A percentile compares a stretch with the other conserved stretches of the same genome.
These are phyloP conservation scores for Dilophus febrilis DNA, from an alignment of 2,888 invertebrate genomes.

Conservation along the genomic window DNA sequence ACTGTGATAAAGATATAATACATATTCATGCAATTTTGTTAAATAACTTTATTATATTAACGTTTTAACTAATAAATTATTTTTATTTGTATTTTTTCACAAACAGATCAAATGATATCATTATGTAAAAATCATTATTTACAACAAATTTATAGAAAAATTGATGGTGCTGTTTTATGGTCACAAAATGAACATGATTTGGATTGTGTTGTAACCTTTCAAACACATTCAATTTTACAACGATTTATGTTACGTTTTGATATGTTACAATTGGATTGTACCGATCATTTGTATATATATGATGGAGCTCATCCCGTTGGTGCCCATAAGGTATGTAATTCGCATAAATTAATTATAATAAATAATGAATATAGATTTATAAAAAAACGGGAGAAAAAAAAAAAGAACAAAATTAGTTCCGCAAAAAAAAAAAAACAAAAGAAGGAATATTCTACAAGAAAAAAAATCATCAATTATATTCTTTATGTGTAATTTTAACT, in stretches of 20 bases:
- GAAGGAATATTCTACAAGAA: too few relatives aligned
- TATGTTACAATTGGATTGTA: constrained; percentile 79
- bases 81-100: too few relatives aligned
- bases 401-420: too few relatives aligned
- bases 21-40: too few relatives aligned
- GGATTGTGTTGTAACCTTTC: constrained; percentile 85
- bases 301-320: constrained; percentile 84
- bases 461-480: too few relatives aligned
- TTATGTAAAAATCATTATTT: constrained; percentile 81
- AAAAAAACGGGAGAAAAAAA: not conserved
- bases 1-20: too few relatives aligned
- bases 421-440: too few relatives aligned
- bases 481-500: too few relatives aligned
- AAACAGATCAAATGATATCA: constrained; percentile 75
- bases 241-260: constrained; percentile 89
- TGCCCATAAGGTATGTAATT: constrained; percentile 56
- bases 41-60: too few relatives aligned
- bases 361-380: too few relatives aligned
- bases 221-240: constrained; percentile 86
- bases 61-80: too few relatives aligned
- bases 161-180: constrained; percentile 79
- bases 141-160: constrained; percentile 74
- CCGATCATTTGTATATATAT: constrained; percentile 82
- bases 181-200: constrained; percentile 81
- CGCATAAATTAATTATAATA: too few relatives aligned